Conservation (phyloP, 2,888 invertebrate species). For the Agrotis ipsilon region DNA sequence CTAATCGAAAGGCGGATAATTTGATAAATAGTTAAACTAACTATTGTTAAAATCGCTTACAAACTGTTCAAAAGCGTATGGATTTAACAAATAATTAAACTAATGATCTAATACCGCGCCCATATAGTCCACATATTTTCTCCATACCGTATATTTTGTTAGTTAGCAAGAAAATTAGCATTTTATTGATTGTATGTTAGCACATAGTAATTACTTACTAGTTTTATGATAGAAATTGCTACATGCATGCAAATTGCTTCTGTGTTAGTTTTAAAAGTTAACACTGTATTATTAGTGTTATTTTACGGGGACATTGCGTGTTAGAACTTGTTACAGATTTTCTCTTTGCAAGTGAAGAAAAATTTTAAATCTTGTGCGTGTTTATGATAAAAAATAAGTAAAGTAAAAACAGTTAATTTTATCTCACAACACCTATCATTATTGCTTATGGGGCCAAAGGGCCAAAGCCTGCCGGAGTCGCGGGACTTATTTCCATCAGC, state of each 20-base stretch:
- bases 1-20: too few species aligned
- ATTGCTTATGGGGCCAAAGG: too few species aligned
- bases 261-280: conserved; percentile 26
- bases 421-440: too few species aligned
- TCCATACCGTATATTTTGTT: conserved; percentile 3
- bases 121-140: conserved; percentile 6
- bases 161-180: conserved; percentile 7
- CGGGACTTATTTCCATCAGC: too few species aligned
- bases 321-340: conserved; percentile 27
- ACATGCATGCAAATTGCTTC: conserved; percentile 20
- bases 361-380: conserved; percentile 39
- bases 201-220: not conserved
- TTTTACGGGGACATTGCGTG: conserved; percentile 36
- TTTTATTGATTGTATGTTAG: conserved; percentile 14
- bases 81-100: too few species aligned
- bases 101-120: too few species aligned
- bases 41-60: too few species aligned
- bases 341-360: conserved; percentile 39
- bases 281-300: conserved; percentile 11
- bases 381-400: conserved; percentile 2
- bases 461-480: too few species aligned
- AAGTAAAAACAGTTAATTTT: too few species aligned
- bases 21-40: too few species aligned
- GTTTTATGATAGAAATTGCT: conserved; percentile 21
- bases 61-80: too few species aligned